phyloP scores from a whole-genome alignment of 2,797 vertebrate species.

The Cygnus olor region DNA sequence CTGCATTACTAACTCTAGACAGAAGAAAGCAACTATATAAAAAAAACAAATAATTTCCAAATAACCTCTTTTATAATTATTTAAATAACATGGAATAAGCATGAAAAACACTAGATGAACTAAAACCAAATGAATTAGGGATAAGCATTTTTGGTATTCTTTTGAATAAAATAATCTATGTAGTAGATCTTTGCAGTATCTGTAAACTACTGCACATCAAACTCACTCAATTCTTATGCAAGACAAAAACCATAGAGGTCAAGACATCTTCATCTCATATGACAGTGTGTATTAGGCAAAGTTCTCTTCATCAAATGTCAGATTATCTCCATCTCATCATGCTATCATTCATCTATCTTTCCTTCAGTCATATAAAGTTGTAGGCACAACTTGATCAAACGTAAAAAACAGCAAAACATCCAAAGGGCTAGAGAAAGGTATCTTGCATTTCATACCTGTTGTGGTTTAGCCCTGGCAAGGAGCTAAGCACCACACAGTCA shows the following conservation, averaged over 20 bases:
- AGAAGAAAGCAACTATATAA: background rate
- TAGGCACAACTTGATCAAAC: background rate
- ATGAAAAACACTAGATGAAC: background rate
- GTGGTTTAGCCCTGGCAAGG: too few species aligned
- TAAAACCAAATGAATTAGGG: background rate
- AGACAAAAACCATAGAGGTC: background rate
- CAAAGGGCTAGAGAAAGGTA: background rate
- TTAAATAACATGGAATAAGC: background rate
- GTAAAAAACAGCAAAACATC: background rate
- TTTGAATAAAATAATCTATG: background rate
- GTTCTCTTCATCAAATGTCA: background rate
- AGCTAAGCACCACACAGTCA: too few species aligned
- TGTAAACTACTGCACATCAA: background rate
- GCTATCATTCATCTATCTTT: background rate
- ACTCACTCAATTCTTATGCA: background rate
- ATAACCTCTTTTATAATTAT: background rate
- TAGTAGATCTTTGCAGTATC: background rate
- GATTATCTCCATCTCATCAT: background rate
- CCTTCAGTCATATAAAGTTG: background rate
- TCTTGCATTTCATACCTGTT: background rate
- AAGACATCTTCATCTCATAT: background rate
- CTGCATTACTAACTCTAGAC: background rate
- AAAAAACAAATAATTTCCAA: background rate
- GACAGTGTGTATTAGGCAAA: background rate
- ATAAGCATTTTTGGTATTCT: background rate